Evolutionary conservation across 64 coral and sea anemone genomes (phyloP).

Genomic region (Orbicella faveolata): DNA sequence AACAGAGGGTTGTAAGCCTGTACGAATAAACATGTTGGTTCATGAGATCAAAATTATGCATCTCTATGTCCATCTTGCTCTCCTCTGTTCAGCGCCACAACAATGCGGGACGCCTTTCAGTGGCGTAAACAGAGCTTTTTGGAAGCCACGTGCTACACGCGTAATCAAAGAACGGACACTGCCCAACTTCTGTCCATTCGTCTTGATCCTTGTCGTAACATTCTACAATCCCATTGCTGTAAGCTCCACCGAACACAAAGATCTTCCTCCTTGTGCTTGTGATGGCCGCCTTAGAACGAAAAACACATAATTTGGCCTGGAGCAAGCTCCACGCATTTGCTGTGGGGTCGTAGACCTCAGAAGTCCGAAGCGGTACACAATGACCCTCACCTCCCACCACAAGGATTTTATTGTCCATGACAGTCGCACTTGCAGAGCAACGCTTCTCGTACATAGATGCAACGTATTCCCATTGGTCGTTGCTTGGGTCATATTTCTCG

Average conservation of each 20-base stretch:
- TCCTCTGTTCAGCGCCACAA: neutral
- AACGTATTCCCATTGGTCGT: neutral
- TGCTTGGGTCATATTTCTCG: slow-evolving; percentile 1
- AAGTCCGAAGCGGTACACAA: neutral
- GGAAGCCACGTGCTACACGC: slow-evolving; percentile 20
- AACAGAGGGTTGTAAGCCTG: too few species aligned
- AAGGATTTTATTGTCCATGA: slow-evolving; percentile 14
- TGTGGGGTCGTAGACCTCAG: slow-evolving; percentile 24
- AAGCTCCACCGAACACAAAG: slow-evolving; percentile 29
- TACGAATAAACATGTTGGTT: too few species aligned
- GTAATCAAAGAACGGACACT: neutral
- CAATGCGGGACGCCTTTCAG: neutral
- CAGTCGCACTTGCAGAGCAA: slow-evolving; percentile 8
- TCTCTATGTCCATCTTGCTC: neutral
- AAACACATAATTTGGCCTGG: neutral
- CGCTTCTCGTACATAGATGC: neutral
- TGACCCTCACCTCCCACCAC: slow-evolving; percentile 2
- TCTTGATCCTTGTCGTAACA: neutral
- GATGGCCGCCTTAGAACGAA: neutral
- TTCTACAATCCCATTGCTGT: slow-evolving; percentile 9
- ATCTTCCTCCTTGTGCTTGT: neutral
- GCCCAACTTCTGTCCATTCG: neutral
- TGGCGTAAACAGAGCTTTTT: neutral
- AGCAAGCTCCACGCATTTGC: slow-evolving; percentile 16
- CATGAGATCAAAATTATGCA: too few species aligned